Evolutionary conservation across 1,140 invertebrate genomes (phyloP), one percentile per base, ranked within the genome.

Genomic region (Zaprionus inermis): DNA sequence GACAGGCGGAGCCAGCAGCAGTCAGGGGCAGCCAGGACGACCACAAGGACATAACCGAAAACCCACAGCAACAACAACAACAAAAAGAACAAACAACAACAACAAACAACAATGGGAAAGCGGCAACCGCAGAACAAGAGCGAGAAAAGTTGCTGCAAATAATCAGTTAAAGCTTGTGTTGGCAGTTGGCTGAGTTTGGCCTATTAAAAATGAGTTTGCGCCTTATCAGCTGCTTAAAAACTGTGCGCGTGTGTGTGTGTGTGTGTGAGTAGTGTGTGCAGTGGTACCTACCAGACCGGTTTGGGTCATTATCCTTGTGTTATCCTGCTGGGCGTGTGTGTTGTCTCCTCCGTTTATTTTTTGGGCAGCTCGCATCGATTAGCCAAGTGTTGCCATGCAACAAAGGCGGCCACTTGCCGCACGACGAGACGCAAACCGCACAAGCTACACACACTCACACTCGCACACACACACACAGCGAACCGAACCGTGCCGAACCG

Each of bases 271-370:
- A 52, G 24, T 56, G 34, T 64, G 14, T 36, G n/a, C 7, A 12
- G 14, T 49, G 46, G 49, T 70, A 75, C 73, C 16, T 77, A 90
- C 89, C 77, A 66, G 63, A 79, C 72, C 76, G 71, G 72, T 86
- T 84, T 81, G 76, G 90, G 85, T 82, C 90, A 90, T 91, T 91
- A 91, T 91, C 82, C 90, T 88, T 88, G 76, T 83, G 71, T 89
- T 91, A 91, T 91, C 88, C 89, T 90, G 78, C 38, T 18, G 38
- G 38, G 14, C 34, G 69, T 55, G 44, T 67, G 41, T 72, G 38
- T 68, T 61, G 68, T 65, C 54, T 79, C 83, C 83, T 83, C 83
- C 61, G 64, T 65, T 58, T 79, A 79, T 82, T 83, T 82, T 82
- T 79, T 85, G 76, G 82, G 85, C 82, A 84, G 80, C 80, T 89